A percentile compares a stretch with the other conserved stretches of the same genome.
phyloP scores from a whole-genome alignment of 2,113 vertebrate genomes.

The Aegotheles bennettii region DNA sequence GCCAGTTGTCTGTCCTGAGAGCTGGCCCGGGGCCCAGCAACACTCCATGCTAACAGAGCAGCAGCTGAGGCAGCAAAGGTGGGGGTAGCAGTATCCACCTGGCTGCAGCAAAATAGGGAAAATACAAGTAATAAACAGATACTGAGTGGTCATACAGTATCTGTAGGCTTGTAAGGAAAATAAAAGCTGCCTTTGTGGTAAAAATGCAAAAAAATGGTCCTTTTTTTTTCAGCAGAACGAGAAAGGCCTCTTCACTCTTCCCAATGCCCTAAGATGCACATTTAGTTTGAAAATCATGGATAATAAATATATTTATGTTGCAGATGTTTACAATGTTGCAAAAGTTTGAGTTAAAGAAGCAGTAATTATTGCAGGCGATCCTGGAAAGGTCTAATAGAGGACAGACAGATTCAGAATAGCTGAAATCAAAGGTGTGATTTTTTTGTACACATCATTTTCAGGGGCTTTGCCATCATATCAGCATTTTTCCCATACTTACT shows the following conservation, averaged over 20 bases:
- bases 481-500: not conserved
- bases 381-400: not conserved
- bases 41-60: accelerated
- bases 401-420: not conserved
- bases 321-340: not conserved
- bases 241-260: not conserved
- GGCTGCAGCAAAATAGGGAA: not conserved
- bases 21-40: not conserved
- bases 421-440: not conserved
- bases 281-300: not conserved
- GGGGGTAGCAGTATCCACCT: not conserved
- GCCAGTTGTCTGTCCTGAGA: not conserved
- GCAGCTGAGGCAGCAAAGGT: not conserved
- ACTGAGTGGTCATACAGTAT: not conserved
- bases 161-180: not conserved
- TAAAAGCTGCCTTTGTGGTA: not conserved
- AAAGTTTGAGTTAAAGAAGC: not conserved
- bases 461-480: not conserved
- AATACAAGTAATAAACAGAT: not conserved
- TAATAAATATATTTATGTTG: not conserved
- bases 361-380: not conserved
- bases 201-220: not conserved
- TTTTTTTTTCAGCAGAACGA: not conserved
- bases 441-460: not conserved
- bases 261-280: not conserved